These are phyloP conservation scores for Scolanthus callimorphus DNA, from an alignment of 92 coral and sea anemone species.

Conservation along the genomic window DNA sequence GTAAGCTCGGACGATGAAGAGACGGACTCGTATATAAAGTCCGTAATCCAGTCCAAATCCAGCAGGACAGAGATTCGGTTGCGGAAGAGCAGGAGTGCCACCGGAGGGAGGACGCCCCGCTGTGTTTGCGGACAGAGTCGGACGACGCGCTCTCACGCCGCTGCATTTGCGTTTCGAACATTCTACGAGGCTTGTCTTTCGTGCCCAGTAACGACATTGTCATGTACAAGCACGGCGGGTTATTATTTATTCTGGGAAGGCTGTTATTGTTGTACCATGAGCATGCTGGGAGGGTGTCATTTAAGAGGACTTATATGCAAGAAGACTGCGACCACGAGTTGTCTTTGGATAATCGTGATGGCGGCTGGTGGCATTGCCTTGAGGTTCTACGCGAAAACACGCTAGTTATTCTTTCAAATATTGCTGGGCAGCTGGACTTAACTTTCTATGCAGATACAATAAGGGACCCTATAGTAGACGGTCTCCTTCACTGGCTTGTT, in stretches of 20 bases:
- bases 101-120: constrained; percentile 86
- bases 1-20: constrained; percentile 52
- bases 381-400: constrained; percentile 93
- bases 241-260: constrained; percentile 78
- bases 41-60: constrained; percentile 42
- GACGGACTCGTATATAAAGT: constrained; percentile 52
- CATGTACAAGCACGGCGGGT: constrained; percentile 85
- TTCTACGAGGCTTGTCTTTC: constrained; percentile 91
- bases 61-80: constrained; percentile 27
- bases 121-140: constrained; percentile 77
- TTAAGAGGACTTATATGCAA: constrained; percentile 76
- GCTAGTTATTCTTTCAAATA: constrained; percentile 84
- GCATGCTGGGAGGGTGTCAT: constrained; percentile 72
- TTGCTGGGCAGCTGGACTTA: constrained; percentile 90
- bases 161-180: constrained; percentile 91
- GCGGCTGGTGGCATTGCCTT: constrained; percentile 95
- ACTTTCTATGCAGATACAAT: constrained; percentile 72
- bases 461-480: constrained; percentile 73
- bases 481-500: constrained; percentile 93
- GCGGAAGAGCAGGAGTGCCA: constrained; percentile 69
- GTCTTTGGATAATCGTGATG: constrained; percentile 69
- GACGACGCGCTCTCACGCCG: constrained; percentile 87
- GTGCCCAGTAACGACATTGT: constrained; percentile 93
- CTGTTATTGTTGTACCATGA: constrained; percentile 76
- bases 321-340: constrained; percentile 67